Percentiles rank a stretch among this genome's conserved stretches.
phyloP scores from a whole-genome alignment of 2,113 vertebrate species.

The Podocnemis expansa region DNA sequence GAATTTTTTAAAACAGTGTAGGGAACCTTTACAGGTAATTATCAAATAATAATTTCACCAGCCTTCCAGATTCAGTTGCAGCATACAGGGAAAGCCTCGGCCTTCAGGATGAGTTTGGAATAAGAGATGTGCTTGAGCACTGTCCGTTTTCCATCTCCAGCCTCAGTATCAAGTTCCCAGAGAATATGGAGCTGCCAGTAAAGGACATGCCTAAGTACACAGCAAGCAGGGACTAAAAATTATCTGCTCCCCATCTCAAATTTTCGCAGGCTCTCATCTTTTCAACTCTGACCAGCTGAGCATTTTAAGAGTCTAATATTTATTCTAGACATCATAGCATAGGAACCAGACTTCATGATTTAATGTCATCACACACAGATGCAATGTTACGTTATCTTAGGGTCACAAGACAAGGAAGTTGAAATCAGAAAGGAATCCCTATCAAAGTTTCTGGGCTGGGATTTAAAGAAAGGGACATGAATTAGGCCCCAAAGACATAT shows the following conservation, averaged over 20 bases:
- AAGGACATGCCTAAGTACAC: not conserved
- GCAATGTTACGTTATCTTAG: not conserved
- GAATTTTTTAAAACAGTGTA: not conserved
- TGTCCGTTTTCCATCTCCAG: not conserved
- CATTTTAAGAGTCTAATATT: not conserved
- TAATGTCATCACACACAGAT: not conserved
- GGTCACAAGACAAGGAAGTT: not conserved
- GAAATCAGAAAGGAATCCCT: not conserved
- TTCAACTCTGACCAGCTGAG: not conserved
- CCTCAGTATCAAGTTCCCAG: not conserved
- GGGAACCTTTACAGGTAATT: not conserved
- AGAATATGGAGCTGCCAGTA: not conserved
- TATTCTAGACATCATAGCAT: not conserved
- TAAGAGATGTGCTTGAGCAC: not conserved
- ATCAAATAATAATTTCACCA: not conserved
- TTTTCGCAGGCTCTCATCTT: not conserved
- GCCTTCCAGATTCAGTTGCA: not conserved
- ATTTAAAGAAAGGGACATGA: not conserved
- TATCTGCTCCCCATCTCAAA: not conserved
- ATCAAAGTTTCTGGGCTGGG: not conserved
- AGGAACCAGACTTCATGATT: not conserved
- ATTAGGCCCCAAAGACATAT: not conserved
- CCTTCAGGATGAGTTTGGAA: not conserved
- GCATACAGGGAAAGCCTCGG: not conserved
- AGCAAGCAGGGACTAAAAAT: not conserved